A percentile compares a stretch with the other conserved stretches of the same genome.
These are phyloP conservation scores for Bergia puertoricense DNA, from an alignment of 92 coral and sea anemone genomes.

Conservation along the genomic window DNA sequence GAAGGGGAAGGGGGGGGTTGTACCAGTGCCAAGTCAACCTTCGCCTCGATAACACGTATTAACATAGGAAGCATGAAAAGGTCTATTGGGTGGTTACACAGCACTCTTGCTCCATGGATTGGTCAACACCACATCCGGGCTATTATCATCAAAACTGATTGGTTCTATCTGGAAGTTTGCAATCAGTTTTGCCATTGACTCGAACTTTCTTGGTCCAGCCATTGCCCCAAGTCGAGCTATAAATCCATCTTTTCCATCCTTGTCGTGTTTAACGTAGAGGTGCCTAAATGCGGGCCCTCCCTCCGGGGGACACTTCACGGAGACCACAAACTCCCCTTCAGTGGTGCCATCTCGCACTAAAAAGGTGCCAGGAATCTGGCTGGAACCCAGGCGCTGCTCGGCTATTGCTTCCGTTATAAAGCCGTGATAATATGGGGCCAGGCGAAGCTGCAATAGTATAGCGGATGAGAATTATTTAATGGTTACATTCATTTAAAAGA, in stretches of 20 bases:
- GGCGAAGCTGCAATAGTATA: constrained; percentile 56
- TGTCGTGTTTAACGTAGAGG: constrained; percentile 64
- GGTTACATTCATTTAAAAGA: not conserved
- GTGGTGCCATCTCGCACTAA: constrained; percentile 74
- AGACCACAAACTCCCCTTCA: constrained; percentile 70
- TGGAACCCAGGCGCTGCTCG: constrained; percentile 68
- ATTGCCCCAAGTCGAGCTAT: constrained; percentile 67
- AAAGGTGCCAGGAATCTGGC: constrained; percentile 84
- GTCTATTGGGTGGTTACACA: constrained; percentile 9
- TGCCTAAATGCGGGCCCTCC: constrained; percentile 82
- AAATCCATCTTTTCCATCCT: constrained; percentile 49
- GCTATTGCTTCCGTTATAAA: constrained; percentile 64
- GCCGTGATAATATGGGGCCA: constrained; percentile 76
- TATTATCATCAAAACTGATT: constrained; percentile 71
- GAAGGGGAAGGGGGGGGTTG: no score
- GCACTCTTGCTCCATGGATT: constrained; percentile 67
- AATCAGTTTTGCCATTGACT: constrained; percentile 70
- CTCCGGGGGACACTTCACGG: constrained; percentile 77
- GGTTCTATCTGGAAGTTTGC: constrained; percentile 86
- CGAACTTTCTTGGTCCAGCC: constrained; percentile 61
- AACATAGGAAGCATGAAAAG: no score
- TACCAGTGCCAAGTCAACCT: no score
- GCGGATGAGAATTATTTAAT: not conserved
- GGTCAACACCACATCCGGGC: constrained; percentile 77
- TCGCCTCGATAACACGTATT: no score